A percentile compares a stretch with the other conserved stretches of the same genome.
Evolutionary conservation across 2,797 vertebrate genomes (phyloP).

Genomic region (Rallus crepitans): DNA sequence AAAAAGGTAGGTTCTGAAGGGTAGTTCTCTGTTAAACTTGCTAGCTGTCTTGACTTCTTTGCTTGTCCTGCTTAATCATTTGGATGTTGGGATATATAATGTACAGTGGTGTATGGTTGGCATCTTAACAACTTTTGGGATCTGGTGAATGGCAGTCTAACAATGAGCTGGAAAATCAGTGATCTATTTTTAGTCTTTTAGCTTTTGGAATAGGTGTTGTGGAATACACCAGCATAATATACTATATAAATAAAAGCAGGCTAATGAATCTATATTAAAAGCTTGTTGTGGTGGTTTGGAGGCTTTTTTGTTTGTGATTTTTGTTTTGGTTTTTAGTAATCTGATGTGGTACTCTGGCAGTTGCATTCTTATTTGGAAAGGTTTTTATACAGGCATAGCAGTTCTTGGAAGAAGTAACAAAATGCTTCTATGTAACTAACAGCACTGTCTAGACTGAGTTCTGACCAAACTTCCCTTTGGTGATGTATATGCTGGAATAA

Average conservation of each 20-base stretch:
- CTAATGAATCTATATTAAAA: background rate
- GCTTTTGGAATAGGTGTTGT: background rate
- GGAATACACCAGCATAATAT: background rate
- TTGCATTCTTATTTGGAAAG: rapidly evolving
- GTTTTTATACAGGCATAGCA: background rate
- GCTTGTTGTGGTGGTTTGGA: background rate
- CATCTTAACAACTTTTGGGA: background rate
- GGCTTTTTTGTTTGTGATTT: background rate
- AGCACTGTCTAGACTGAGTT: background rate
- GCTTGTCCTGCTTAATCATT: background rate
- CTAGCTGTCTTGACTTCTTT: background rate
- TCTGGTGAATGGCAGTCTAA: background rate
- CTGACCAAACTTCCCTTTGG: background rate
- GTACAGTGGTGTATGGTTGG: background rate
- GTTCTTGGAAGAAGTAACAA: background rate
- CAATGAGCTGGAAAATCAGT: background rate
- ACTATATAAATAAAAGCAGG: background rate
- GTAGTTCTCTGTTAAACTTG: background rate
- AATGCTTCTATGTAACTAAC: background rate
- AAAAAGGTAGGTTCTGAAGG: background rate
- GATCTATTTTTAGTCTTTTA: background rate
- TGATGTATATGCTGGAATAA: background rate
- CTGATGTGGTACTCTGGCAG: background rate
- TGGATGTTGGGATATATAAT: background rate
- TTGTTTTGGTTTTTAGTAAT: background rate